Evolutionary conservation across 2,797 vertebrate species (phyloP), one percentile per base, ranked within the genome.

Genomic region (Sebastes baramenuke): DNA sequence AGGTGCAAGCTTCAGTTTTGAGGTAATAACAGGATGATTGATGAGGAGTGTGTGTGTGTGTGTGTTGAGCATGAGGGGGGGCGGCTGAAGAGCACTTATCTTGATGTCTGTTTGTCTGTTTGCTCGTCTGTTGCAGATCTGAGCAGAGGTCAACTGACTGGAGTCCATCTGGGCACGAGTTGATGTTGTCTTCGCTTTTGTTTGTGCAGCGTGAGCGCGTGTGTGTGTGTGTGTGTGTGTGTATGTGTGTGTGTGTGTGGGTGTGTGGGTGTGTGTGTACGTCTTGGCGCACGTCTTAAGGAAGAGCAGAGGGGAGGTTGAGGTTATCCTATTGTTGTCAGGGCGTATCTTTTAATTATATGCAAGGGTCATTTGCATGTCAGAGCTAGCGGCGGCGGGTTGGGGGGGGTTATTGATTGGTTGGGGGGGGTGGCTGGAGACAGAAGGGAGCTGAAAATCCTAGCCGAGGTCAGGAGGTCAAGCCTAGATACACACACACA

Each of bases 331-430:
- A 78, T 92, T 92, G 87, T 88, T 89, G 69, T 88, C 27, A 32
- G 65, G 81, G 61, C 77, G 76, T 88, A 67, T 83, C 74, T 80
- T 90, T 80, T 91, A 91, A 92, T 90, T 61, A 88, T 80, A 92
- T 92, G 88, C 77, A 16, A 74, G 66, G 69, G 80, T 82, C 60
- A 93, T 94, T 93, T 89, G 86, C 92, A 92, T 95, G 84, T 84
- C 82, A 81, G 36, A 80, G 88, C 83, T 67, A n/a, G 77, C 42
- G 70, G 81, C 64, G 2, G 75, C 1, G 32, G 7, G 60, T 60
- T 68, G 16, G 42, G 16, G 38, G 36, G 61, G 80, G 38, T n/a
- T 86, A 92, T 94, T 92, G 92, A 92, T 90, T 92, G 84, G 79
- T 80, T 69, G 9, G 9, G 32, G 73, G 59, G 72, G 36, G 78